Percentiles rank a stretch among this genome's conserved stretches.
These are phyloP conservation scores for Lasiurus cinereus DNA, from an alignment of 2,113 vertebrate genomes.

Conservation along the genomic window DNA sequence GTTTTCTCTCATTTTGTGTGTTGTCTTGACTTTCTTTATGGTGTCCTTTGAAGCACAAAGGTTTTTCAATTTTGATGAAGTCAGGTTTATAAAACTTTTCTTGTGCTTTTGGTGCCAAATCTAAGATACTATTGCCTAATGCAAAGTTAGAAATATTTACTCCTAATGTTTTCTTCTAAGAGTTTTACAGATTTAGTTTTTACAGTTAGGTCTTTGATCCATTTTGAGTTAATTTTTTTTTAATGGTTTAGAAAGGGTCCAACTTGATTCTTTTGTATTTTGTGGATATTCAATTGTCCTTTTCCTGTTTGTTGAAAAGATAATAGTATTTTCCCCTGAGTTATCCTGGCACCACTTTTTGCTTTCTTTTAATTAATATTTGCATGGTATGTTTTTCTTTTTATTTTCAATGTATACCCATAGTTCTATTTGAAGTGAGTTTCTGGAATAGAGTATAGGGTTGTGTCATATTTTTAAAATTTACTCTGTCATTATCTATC, in stretches of 20 bases:
- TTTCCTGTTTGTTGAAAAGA: background rate
- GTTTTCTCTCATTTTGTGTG: background rate
- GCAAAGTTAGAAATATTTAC: background rate
- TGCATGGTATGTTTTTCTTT: background rate
- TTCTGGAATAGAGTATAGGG: background rate
- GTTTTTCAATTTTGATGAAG: background rate
- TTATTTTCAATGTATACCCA: background rate
- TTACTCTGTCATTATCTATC: background rate
- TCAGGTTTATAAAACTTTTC: conserved; percentile 2
- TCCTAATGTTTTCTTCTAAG: background rate
- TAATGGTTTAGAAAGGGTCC: background rate
- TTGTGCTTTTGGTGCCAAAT: background rate
- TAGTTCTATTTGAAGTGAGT: conserved; percentile 4
- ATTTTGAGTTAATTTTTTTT: conserved; percentile 36
- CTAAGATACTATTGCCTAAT: conserved; percentile 15
- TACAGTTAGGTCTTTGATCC: conserved; percentile 17
- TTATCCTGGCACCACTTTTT: background rate
- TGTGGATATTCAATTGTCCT: background rate
- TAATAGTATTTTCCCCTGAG: background rate
- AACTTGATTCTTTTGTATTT: background rate
- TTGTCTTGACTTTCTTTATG: background rate
- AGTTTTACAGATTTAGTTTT: background rate
- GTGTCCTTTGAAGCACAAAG: background rate
- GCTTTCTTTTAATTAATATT: conserved; percentile 31
- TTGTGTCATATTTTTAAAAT: background rate